Percentiles rank a stretch among this genome's conserved stretches.
Conservation (phyloP, 2,113 vertebrate genomes). For the Gopherus evgoodei region DNA sequence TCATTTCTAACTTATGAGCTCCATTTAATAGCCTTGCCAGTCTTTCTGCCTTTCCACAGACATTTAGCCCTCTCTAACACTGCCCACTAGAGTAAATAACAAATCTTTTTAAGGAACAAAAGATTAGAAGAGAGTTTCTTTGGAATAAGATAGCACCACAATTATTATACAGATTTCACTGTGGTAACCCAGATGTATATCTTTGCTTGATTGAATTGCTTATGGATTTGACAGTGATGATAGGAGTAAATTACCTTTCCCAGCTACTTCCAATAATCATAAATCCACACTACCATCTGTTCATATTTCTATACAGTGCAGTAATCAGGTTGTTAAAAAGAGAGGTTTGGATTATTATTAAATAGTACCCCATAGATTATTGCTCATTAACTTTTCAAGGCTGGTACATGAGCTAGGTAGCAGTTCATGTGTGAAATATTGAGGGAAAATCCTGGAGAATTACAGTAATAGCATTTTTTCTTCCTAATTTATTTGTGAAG, state of each 20-base stretch:
- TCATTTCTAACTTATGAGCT: neutral
- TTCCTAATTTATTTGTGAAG: too few species aligned
- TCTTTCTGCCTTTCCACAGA: neutral
- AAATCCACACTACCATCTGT: neutral
- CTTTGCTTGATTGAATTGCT: neutral
- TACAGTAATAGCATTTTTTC: neutral
- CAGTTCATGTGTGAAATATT: neutral
- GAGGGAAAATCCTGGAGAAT: neutral
- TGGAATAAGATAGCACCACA: neutral
- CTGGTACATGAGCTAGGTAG: neutral
- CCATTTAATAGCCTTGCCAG: neutral
- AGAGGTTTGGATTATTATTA: neutral
- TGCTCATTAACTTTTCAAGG: neutral
- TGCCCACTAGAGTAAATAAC: rapidly evolving
- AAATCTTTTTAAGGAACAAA: neutral
- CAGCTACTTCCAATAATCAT: neutral
- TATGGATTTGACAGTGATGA: neutral
- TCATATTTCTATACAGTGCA: neutral
- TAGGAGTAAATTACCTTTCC: neutral
- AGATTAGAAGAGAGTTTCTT: neutral
- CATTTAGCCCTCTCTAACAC: neutral
- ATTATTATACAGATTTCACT: rapidly evolving
- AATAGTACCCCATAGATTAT: neutral
- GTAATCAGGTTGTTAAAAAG: neutral
- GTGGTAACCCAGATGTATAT: neutral